phyloP scores from a whole-genome alignment of 1,140 invertebrate genomes.

The Neotoxoptera formosana region DNA sequence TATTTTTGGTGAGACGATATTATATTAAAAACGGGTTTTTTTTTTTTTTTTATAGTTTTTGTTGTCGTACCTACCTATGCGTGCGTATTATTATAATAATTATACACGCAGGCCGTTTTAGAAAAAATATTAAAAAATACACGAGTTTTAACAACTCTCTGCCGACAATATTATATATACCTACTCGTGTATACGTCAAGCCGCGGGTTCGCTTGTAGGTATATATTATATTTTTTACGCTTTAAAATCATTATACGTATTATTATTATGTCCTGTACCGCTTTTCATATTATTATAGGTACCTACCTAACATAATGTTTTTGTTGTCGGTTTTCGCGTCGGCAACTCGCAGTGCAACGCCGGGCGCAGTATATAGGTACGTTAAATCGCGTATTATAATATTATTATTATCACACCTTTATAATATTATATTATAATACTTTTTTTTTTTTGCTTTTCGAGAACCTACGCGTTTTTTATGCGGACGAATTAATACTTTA shows the following conservation, averaged over 20 bases:
- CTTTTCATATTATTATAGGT: background rate
- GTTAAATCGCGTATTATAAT: too few species aligned
- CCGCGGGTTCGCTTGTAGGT: background rate
- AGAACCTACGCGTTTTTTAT: background rate
- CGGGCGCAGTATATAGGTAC: background rate
- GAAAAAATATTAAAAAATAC: background rate
- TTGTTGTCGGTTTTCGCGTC: background rate
- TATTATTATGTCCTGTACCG: background rate
- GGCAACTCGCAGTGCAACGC: background rate
- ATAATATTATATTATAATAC: background rate
- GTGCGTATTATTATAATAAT: too few species aligned
- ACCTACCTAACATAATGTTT: too few species aligned
- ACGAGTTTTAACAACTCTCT: background rate
- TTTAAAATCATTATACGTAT: background rate
- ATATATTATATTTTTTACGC: background rate
- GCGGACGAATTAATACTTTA: background rate
- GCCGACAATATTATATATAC: too few species aligned
- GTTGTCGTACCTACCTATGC: too few species aligned
- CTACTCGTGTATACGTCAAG: background rate
- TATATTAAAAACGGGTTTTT: too few species aligned
- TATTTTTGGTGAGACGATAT: too few species aligned
- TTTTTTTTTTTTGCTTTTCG: background rate
- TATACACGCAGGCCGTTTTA: background rate
- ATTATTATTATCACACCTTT: background rate
- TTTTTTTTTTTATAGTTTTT: too few species aligned